A percentile compares a stretch with the other conserved stretches of the same genome.
Evolutionary conservation across 1,140 invertebrate species (phyloP).

Genomic region (Eriocheir sinensis): DNA sequence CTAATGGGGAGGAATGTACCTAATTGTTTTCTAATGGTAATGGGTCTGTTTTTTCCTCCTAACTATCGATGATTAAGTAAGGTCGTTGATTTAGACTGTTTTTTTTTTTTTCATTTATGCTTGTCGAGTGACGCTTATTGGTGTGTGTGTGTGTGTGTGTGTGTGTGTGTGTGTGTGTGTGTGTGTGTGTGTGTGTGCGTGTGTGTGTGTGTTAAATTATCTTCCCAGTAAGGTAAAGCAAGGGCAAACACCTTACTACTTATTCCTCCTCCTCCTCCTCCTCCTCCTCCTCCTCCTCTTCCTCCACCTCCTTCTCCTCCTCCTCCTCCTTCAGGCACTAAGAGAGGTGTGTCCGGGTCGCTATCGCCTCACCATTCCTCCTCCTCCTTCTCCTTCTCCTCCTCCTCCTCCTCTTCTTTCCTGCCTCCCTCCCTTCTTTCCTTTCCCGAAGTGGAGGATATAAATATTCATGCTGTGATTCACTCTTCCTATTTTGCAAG

Average conservation of each 20-base stretch:
- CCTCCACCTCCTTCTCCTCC: too few species aligned
- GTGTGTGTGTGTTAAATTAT: slow-evolving; percentile 22
- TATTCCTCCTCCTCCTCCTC: too few species aligned
- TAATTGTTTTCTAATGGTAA: not conserved
- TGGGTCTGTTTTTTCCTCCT: too few species aligned
- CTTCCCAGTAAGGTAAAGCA: too few species aligned
- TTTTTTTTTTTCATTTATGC: too few species aligned
- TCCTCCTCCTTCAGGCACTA: not conserved
- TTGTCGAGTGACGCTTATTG: too few species aligned
- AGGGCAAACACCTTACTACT: too few species aligned
- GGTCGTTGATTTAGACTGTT: too few species aligned
- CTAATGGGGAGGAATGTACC: not conserved
- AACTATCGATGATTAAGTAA: too few species aligned
- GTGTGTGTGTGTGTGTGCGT: slow-evolving; percentile 21
- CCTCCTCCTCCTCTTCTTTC: not conserved
- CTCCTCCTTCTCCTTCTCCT: not conserved
- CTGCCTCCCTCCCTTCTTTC: not conserved
- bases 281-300: too few species aligned
- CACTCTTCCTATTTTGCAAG: not conserved
- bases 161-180: slow-evolving; percentile 10
- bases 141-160: slow-evolving; percentile 20
- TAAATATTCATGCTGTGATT: not conserved
- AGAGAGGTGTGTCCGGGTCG: not conserved
- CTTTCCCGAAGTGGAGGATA: not conserved
- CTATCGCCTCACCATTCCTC: too few species aligned